Evolutionary conservation across 2,888 invertebrate species (phyloP), one percentile per base, ranked within the genome.

Genomic region (Plagodis pulveraria): DNA sequence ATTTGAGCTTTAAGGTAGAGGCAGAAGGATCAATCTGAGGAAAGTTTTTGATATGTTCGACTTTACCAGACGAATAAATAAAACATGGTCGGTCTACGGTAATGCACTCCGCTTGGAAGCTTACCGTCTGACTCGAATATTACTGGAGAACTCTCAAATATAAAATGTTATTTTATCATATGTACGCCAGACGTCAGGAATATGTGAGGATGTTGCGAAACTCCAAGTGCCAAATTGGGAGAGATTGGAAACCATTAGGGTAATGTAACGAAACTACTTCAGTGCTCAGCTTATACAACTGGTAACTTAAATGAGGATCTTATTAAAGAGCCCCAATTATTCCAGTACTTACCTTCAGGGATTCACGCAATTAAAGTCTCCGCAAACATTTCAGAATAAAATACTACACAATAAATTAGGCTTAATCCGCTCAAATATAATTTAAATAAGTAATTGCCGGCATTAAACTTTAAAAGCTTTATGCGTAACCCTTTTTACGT

Each of bases 51-150:
- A 55, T 53, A 50, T 63, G 62, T 69, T 64, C 47, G 67, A 54
- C 62, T 58, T 59, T 63, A 59, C 67, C 81, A 83, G 80, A 83
- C 83, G 81, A 79, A 84, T 87, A 86, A 88, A 86, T 86, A 86
- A 88, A 87, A 87, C 83, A 70, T 70, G 67, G 67, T 66, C 62
- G 67, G 67, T 66, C 70, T 62, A 72, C 77, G 70, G 81, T 87
- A 89, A 88, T 87, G 87, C 86, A 86, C 81, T 81, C 76, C 72
- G 70, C 59, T 62, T 33, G 75, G 64, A 56, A 67, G 77, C 76
- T 76, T 76, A 74, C 73, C 68, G 73, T 70, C 68, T 64, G 61
- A 63, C 70, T 68, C 67, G 69, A 69, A 69, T 68, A 70, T 73
- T 68, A 66, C 69, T 49, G 63, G 63, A 66, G 56, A 67, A 69